A percentile compares a stretch with the other conserved stretches of the same genome.
Conservation (phyloP, 2,888 invertebrate species). For the Stegana nigrithorax region DNA sequence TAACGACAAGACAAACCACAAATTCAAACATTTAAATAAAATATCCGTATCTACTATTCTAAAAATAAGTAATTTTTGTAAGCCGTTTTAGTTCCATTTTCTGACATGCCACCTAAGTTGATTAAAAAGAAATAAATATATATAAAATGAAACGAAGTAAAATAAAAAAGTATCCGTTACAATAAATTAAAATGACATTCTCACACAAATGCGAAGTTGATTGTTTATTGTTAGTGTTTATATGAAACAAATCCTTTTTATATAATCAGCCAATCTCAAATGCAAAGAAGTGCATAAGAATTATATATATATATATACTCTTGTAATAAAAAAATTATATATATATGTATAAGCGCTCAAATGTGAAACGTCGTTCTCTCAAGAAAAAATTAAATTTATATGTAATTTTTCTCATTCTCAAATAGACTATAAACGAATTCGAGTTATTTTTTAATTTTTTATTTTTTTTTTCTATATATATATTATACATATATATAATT, state of each 20-base stretch:
- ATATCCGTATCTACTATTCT: too few relatives aligned
- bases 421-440: too few relatives aligned
- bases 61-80: slow-evolving; percentile 40
- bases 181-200: slow-evolving; percentile 39
- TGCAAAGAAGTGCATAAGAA: not conserved
- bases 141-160: slow-evolving; percentile 21
- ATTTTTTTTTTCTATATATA: not conserved
- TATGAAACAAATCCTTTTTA: slow-evolving; percentile 9
- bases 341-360: not conserved
- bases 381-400: slow-evolving; percentile 10
- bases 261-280: not conserved
- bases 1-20: slow-evolving; percentile 38
- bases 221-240: slow-evolving; percentile 46
- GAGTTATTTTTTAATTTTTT: not conserved
- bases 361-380: not conserved
- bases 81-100: too few relatives aligned
- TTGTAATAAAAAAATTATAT: too few relatives aligned
- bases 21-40: slow-evolving; percentile 44
- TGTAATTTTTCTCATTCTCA: not conserved
- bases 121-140: slow-evolving; percentile 32
- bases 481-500: not conserved
- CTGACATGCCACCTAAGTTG: not conserved
- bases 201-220: slow-evolving; percentile 33
- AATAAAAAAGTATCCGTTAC: slow-evolving; percentile 47
- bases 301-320: not conserved